Conservation (phyloP, 2,113 vertebrate genomes). For the Propithecus coquereli region DNA sequence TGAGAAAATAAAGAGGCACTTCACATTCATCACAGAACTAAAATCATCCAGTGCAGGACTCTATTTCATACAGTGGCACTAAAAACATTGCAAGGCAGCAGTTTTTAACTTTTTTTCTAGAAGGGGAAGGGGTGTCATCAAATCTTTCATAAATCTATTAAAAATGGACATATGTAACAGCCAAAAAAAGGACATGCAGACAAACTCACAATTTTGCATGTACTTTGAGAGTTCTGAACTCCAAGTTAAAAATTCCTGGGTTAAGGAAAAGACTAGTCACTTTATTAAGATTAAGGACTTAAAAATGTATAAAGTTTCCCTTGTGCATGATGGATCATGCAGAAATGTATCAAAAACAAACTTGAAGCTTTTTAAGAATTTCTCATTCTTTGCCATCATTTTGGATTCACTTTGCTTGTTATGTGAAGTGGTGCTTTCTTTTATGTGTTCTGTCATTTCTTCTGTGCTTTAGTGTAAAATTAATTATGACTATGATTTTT, state of each 20-base stretch:
- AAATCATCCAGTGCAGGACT: background rate
- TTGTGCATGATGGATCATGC: background rate
- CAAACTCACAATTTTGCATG: background rate
- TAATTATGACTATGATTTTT: conserved; percentile 24
- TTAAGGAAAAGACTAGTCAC: conserved; percentile 21
- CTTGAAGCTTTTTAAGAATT: conserved; percentile 19
- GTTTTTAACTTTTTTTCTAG: background rate
- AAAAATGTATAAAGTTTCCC: background rate
- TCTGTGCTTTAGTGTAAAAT: conserved; percentile 14
- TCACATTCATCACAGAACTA: background rate
- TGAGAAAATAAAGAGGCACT: conserved; percentile 41
- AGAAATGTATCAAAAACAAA: conserved; percentile 31
- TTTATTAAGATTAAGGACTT: background rate
- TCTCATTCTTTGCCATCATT: conserved; percentile 20
- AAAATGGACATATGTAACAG: background rate
- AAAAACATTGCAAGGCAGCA: background rate
- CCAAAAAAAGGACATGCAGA: background rate
- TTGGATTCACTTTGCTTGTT: background rate
- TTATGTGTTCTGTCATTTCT: background rate
- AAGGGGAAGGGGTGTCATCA: background rate
- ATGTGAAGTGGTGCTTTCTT: background rate
- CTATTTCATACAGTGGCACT: background rate
- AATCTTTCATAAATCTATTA: conserved; percentile 19
- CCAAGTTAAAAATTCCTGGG: background rate
- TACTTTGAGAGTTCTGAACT: background rate